phyloP scores from a whole-genome alignment of 2,888 invertebrate genomes.

The Encarsia formosa region DNA sequence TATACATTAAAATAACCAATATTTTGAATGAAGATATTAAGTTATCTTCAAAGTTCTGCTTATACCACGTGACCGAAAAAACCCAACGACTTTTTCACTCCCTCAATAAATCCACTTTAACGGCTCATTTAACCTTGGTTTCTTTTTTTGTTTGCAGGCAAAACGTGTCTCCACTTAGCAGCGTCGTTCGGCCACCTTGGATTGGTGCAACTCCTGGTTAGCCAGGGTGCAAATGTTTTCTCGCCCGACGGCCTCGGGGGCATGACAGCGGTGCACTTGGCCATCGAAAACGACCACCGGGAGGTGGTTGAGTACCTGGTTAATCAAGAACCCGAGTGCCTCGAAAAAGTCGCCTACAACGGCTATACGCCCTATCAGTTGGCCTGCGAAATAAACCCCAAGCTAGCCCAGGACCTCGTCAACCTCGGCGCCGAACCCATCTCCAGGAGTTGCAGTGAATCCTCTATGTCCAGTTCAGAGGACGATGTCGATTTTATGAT shows the following conservation, averaged over 20 bases:
- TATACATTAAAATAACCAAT: too few relatives aligned
- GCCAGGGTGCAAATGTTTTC: conserved; percentile 79
- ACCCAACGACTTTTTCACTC: neutral
- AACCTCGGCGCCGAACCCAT: too few relatives aligned
- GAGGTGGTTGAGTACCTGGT: neutral
- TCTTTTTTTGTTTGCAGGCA: conserved; percentile 72
- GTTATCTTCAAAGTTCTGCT: too few relatives aligned
- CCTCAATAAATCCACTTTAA: too few relatives aligned
- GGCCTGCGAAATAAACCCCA: neutral
- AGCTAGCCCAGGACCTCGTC: too few relatives aligned
- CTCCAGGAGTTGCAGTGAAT: too few relatives aligned
- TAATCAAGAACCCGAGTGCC: neutral
- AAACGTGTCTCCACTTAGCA: conserved; percentile 82
- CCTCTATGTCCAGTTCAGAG: too few relatives aligned
- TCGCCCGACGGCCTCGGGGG: conserved; percentile 75
- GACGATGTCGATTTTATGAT: too few relatives aligned
- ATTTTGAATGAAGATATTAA: too few relatives aligned
- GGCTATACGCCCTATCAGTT: neutral
- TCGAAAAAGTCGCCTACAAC: neutral
- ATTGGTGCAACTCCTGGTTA: conserved; percentile 67
- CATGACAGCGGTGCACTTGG: neutral
- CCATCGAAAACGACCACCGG: neutral
- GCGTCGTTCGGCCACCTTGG: conserved; percentile 69
- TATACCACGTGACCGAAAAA: neutral
- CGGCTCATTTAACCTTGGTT: neutral